Evolutionary conservation across 2,888 invertebrate genomes (phyloP).

Genomic region (Brachynemurus nebulosus): DNA sequence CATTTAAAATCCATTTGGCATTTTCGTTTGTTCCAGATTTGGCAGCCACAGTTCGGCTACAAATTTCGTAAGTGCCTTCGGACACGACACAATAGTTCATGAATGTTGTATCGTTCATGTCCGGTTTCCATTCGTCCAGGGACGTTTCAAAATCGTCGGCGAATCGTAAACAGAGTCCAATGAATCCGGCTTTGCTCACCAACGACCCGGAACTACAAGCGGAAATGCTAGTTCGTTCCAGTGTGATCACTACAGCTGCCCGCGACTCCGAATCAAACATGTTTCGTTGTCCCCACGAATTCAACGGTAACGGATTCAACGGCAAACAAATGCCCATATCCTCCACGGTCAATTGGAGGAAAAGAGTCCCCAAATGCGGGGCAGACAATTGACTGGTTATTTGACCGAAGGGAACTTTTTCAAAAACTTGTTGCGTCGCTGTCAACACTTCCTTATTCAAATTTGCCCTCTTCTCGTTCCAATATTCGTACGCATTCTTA

Average conservation of each 20-base stretch:
- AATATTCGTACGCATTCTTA: slow-evolving; percentile 98
- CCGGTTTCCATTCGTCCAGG: slow-evolving; percentile 94
- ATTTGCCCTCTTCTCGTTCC: slow-evolving; percentile 91
- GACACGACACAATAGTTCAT: slow-evolving; percentile 96
- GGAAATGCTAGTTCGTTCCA: slow-evolving; percentile 89
- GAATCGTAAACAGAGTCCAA: slow-evolving; percentile 84
- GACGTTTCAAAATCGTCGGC: slow-evolving; percentile 96
- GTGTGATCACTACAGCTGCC: slow-evolving; percentile 87
- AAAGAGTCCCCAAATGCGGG: slow-evolving; percentile 78
- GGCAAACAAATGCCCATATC: slow-evolving; percentile 95
- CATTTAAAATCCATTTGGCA: slow-evolving; percentile 96
- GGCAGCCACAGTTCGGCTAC: slow-evolving; percentile 80
- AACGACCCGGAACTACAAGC: slow-evolving; percentile 94
- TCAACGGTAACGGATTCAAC: slow-evolving; percentile 63
- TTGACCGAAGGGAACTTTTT: slow-evolving; percentile 67
- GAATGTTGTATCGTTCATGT: slow-evolving; percentile 58
- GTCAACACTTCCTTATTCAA: slow-evolving; percentile 77
- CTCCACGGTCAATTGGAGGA: slow-evolving; percentile 86
- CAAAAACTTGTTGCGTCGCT: slow-evolving; percentile 58
- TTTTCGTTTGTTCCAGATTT: slow-evolving; percentile 62
- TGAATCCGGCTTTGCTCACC: slow-evolving; percentile 84
- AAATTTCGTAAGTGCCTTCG: slow-evolving; percentile 96
- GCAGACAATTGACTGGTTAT: slow-evolving; percentile 60
- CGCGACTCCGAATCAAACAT: slow-evolving; percentile 64
- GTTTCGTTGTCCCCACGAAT: slow-evolving; percentile 49